phyloP scores from a whole-genome alignment of 2,797 vertebrate genomes.

The Sebastes oblongus region DNA sequence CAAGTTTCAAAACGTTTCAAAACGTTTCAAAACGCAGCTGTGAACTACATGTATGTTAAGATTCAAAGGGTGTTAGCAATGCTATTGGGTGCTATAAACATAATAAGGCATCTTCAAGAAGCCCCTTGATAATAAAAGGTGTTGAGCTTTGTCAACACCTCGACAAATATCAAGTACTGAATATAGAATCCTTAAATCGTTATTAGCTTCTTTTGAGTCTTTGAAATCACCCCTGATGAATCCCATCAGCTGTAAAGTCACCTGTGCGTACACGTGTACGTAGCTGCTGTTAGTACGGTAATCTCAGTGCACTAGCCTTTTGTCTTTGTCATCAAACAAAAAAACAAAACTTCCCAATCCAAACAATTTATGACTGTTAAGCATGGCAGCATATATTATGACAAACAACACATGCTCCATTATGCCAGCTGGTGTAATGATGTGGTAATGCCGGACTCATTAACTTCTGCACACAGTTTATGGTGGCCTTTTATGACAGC shows the following conservation, averaged over 20 bases:
- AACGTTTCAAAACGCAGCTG: no score
- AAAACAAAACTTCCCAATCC: slow-evolving; percentile 83
- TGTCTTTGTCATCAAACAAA: slow-evolving; percentile 53
- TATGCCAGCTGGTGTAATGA: slow-evolving; percentile 98
- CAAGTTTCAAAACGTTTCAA: no score
- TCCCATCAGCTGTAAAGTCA: neutral
- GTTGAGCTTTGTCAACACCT: no score
- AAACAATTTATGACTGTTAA: slow-evolving; percentile 95
- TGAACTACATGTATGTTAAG: no score
- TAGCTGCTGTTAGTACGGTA: neutral
- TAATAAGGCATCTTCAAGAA: no score
- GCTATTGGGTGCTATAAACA: no score
- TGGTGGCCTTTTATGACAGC: slow-evolving; percentile 93
- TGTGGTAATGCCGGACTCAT: slow-evolving; percentile 98
- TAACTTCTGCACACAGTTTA: slow-evolving; percentile 98
- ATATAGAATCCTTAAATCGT: no score
- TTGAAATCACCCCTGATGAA: no score
- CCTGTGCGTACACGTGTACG: neutral
- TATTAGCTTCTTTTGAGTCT: no score
- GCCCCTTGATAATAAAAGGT: no score
- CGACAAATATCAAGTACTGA: no score
- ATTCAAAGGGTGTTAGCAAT: no score
- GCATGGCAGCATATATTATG: slow-evolving; percentile 96
- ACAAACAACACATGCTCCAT: slow-evolving; percentile 98
- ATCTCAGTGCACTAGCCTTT: neutral